Percentiles rank a stretch among this genome's conserved stretches.
Evolutionary conservation across 2,113 vertebrate genomes (phyloP).

Genomic region (Oxyruncus cristatus): DNA sequence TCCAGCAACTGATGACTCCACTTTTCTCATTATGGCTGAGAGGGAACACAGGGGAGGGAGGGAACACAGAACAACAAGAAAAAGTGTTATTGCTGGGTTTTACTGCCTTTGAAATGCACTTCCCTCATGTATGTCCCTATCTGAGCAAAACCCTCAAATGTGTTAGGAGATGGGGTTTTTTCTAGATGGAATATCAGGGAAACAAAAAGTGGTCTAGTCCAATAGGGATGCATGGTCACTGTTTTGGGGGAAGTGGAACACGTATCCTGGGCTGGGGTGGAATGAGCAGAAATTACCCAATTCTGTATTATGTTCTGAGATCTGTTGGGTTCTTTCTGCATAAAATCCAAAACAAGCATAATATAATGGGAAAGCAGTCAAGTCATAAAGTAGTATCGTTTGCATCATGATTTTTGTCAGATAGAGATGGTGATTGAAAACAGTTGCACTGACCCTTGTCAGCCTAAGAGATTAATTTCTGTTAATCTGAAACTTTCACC

Average conservation of each 20-base stretch:
- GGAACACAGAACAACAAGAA: neutral
- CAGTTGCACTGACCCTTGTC: neutral
- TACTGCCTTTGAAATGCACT: neutral
- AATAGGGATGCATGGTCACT: neutral
- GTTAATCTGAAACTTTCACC: neutral
- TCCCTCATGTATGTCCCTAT: neutral
- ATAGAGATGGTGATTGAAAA: neutral
- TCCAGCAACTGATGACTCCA: neutral
- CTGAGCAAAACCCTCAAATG: neutral
- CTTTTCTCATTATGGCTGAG: neutral
- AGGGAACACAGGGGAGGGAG: neutral
- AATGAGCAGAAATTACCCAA: neutral
- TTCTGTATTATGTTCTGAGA: neutral
- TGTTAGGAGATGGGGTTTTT: neutral
- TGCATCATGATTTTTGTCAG: neutral
- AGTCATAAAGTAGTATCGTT: neutral
- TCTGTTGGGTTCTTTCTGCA: neutral
- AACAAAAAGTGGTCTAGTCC: neutral
- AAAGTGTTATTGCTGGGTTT: neutral
- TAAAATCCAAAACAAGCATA: neutral
- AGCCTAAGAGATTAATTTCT: neutral
- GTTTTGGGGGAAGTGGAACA: neutral
- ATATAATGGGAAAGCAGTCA: neutral
- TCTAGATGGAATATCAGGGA: neutral
- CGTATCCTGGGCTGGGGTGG: neutral